Evolutionary conservation across 2,113 vertebrate genomes (phyloP), one percentile per base, ranked within the genome.

Genomic region (Myotis lucifugus): DNA sequence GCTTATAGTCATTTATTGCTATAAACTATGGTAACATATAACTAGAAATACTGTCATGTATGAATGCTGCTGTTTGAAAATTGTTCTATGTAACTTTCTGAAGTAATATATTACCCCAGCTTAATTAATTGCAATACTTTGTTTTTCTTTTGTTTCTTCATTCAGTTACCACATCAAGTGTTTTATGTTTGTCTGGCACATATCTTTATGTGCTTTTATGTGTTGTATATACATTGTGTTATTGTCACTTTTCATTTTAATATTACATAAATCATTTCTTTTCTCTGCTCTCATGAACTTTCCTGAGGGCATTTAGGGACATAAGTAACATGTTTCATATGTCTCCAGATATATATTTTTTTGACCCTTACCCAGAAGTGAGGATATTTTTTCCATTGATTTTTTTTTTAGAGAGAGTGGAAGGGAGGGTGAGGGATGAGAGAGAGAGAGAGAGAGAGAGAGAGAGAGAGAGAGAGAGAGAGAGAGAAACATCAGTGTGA

Each of bases 141-240:
- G 21, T 48, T 96, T 96, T 95, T 46, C 13, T 70, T 96, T 89
- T 93, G 56, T 94, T 87, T 83, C 61, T 84, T 96, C 78, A 94
- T 76, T 61, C 64, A 40, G n/a, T 42, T 78, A 40, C 70, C 66
- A 81, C 54, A 76, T 32, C 18, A 56, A 88, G 25, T 91, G 13
- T 25, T 84, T 82, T 76, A 81, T 78, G 40, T 78, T 85, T 96
- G 86, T 94, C 84, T 93, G 46, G 66, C 37, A 67, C 37, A 21
- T 74, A 34, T 67, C 18, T 40, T 37, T 83, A 50, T 21, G 25
- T 91, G 73, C 66, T 93, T 88, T 90, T 93, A 9, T 86, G 40
- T 96, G 70, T 96, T 86, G 40, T 96, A 9, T 87, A 74, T 66
- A 48, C 40, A 50, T 23, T 92, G 23, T 83, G 48, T 91, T 86